Percentiles rank a stretch among this genome's conserved stretches.
phyloP scores from a whole-genome alignment of 2,113 vertebrate genomes.

The Caranx melampygus region DNA sequence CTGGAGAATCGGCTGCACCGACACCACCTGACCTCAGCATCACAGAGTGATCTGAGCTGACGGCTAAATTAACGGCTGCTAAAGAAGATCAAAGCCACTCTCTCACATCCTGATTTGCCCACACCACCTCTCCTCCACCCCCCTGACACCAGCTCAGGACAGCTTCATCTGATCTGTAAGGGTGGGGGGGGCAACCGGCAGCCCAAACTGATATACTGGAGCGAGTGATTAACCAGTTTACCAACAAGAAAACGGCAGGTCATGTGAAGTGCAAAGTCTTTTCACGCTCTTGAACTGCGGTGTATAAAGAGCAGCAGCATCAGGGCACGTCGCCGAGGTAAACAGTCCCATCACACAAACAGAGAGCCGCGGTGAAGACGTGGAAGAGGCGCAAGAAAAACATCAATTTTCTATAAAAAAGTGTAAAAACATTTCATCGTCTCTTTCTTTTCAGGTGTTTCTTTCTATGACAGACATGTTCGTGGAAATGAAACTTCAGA shows the following conservation, averaged over 20 bases:
- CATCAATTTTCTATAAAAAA: no score
- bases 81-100: constrained; percentile 39
- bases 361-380: not conserved
- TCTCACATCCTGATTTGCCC: not conserved
- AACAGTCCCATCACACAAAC: not conserved
- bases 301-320: not conserved
- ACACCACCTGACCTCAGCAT: not conserved
- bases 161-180: no score
- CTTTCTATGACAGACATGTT: not conserved
- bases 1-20: not conserved
- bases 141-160: not conserved
- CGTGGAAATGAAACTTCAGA: not conserved
- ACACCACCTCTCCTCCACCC: no score
- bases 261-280: not conserved
- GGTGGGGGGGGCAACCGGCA: not conserved
- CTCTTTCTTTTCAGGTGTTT: no score
- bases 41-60: constrained; percentile 12
- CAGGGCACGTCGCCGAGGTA: not conserved
- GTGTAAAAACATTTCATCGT: no score
- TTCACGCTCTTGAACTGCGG: not conserved
- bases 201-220: not conserved
- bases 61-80: constrained; percentile 30
- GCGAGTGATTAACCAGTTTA: not conserved
- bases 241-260: not conserved
- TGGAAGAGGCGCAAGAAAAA: not conserved